Base-by-base conservation (phyloP, 2,113 vertebrate genomes). In the Prunella fulvescens region DNA sequence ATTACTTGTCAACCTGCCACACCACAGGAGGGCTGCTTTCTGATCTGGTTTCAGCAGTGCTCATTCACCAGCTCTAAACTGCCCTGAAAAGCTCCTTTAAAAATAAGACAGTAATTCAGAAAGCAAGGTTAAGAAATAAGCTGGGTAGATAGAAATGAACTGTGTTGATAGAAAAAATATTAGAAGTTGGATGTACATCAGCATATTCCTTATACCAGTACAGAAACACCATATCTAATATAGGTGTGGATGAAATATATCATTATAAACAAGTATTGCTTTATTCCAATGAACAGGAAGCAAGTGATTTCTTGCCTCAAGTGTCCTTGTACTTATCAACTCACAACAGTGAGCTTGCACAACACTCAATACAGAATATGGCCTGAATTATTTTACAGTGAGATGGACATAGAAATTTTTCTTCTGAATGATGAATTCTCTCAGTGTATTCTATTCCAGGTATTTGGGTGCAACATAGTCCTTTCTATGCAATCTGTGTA, bases 51-150 rank as follows among this genome's bases (percentile, higher is more conserved):
- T 79, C 77, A 76, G 44, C 44, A 71, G 14, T 45, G 51, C 54
- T 96, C 17, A 7, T 95, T 95, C 88, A 89, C 85, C 42, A 56
- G 42, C 56, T 91, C 45, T 92, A 76, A 85, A 91, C 69, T 78
- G 50, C 58, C 35, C 86, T 74, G 54, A 74, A 78, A 90, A 77
- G 14, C 57, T 84, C 26, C 39, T 86, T 81, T 67, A 81, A 64
- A 86, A 94, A 20, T 18, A 37, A 82, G 42, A 48, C 14, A 57
- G n/a, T 44, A 91, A 58, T 69, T 69, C 45, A 58, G 62, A 86
- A 79, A 64, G 9, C n/a, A 57, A 74, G 53, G 42, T 60, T 86
- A 89, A 81, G 57, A 89, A 92, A 39, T 78, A 1, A 86, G 57
- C 45, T 67, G 48, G 3, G 9, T 54, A 35, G 37, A 23, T 7